phyloP scores from a whole-genome alignment of 2,888 invertebrate species.

The Luperina testacea region DNA sequence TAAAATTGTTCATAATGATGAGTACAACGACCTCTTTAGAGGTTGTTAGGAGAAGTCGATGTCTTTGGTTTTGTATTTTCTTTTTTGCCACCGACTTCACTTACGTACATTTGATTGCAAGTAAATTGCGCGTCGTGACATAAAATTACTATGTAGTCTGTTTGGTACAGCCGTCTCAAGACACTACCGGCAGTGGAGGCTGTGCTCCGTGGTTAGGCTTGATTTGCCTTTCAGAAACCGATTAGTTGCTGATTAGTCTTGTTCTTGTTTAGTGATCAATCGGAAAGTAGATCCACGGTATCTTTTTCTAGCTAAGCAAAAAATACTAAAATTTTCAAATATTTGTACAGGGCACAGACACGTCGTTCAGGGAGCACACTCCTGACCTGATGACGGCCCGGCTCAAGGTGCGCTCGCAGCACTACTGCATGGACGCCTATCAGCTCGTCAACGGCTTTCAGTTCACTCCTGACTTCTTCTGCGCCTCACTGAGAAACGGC shows the following conservation, averaged over 20 bases:
- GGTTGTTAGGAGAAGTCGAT: not conserved
- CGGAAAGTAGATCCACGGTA: not conserved
- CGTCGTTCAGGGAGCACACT: slow-evolving; percentile 82
- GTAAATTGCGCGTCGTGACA: not conserved
- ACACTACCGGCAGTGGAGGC: too few species aligned
- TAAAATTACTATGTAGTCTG: not conserved
- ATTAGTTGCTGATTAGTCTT: not conserved
- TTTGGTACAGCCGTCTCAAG: too few species aligned
- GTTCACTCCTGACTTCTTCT: slow-evolving; percentile 86
- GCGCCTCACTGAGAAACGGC: slow-evolving; percentile 85
- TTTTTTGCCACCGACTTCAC: not conserved
- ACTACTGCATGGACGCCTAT: slow-evolving; percentile 85
- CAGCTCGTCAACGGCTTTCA: slow-evolving; percentile 86
- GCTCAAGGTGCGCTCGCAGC: slow-evolving; percentile 83
- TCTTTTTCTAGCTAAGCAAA: not conserved
- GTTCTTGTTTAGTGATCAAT: not conserved
- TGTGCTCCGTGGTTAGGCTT: not conserved
- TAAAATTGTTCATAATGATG: too few species aligned
- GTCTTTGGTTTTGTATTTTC: not conserved
- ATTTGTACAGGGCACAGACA: slow-evolving; percentile 78
- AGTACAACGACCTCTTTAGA: too few species aligned
- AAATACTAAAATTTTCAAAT: not conserved
- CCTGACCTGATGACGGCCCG: slow-evolving; percentile 79
- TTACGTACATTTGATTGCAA: not conserved
- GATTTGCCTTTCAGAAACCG: not conserved